Base-by-base conservation (phyloP, 2,113 vertebrate genomes). In the Phrynosoma blainvillii region DNA sequence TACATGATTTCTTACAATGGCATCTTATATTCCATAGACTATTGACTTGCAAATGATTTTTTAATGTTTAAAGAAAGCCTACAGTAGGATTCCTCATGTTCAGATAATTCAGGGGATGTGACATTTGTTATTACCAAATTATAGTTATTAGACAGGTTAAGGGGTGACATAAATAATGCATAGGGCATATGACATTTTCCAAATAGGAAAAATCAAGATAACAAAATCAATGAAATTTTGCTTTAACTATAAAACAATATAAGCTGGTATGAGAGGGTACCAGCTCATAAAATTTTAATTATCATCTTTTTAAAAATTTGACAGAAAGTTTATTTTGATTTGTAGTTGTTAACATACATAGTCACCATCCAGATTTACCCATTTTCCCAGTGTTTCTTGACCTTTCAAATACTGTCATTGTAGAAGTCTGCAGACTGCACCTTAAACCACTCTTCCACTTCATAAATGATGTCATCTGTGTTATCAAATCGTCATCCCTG, bases 111-210 rank as follows among this genome's bases (percentile, higher is more conserved):
- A 71, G 42, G 23, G 47, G 25, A 79, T 21, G 40, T 87, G 65
- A 40, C 85, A 80, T 77, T 87, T 87, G n/a, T 40, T 16, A 80
- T 87, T 65, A 73, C 23, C 85, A 80, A 80, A 87, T 73, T 87
- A 80, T 13, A 73, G 23, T 80, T 36, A 75, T 25, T 80, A 25
- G 54, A 59, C 20, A 73, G 66, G 73, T 40, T 27, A 40, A 20
- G n/a, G 32, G 18, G 3, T 80, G 78, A 36, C 68, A 42, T 87
- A 81, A 87, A 73, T 81, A 66, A 87, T 56, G 32, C 32, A 62
- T 52, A 79, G 36, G 10, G 54, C 30, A 79, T 25, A 54, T 68
- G n/a, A 56, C 21, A 79, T 73, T 71, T 62, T 30, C 18, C 36
- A 59, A 71, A 7, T 21, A 80, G 59, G 76, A 86, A 79, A 40